A percentile compares a stretch with the other conserved stretches of the same genome.
These are phyloP conservation scores for Parnassius mnemosyne DNA, from an alignment of 2,888 invertebrate species.

Conservation along the genomic window DNA sequence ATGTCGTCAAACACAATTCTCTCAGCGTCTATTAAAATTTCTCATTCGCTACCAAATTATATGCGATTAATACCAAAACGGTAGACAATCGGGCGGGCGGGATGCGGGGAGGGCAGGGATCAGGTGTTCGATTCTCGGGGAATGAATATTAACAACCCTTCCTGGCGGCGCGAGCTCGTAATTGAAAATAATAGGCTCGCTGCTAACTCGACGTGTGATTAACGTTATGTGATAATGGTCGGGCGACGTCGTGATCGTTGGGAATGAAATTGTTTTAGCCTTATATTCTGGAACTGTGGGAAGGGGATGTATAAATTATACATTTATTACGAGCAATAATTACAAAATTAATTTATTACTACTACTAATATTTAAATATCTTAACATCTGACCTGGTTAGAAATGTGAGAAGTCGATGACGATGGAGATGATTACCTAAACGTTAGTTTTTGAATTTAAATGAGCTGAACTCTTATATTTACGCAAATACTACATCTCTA, in stretches of 20 bases:
- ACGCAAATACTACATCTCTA: too few relatives aligned
- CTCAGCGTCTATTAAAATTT: conserved; percentile 45
- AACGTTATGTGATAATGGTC: conserved; percentile 57
- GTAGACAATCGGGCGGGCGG: conserved; percentile 38
- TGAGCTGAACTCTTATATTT: too few relatives aligned
- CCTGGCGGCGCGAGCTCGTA: conserved; percentile 47
- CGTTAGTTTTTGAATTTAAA: too few relatives aligned
- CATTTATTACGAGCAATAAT: too few relatives aligned
- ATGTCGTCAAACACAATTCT: conserved; percentile 35
- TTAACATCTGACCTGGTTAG: too few relatives aligned
- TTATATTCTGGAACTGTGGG: conserved; percentile 3
- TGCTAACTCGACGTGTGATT: conserved; percentile 56
- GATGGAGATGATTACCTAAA: too few relatives aligned
- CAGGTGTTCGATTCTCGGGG: conserved; percentile 57
- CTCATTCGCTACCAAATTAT: conserved; percentile 52
- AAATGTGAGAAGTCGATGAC: too few relatives aligned
- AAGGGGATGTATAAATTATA: too few relatives aligned
- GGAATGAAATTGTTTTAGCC: conserved; percentile 24
- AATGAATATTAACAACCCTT: conserved; percentile 79
- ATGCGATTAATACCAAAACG: conserved; percentile 54
- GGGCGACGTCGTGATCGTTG: conserved; percentile 29
- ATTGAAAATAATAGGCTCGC: conserved; percentile 72
- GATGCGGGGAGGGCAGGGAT: conserved; percentile 34
- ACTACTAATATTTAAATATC: too few relatives aligned
- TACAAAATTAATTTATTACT: too few relatives aligned